phyloP scores from a whole-genome alignment of 2,888 invertebrate genomes.

The Doris montereyensis region DNA sequence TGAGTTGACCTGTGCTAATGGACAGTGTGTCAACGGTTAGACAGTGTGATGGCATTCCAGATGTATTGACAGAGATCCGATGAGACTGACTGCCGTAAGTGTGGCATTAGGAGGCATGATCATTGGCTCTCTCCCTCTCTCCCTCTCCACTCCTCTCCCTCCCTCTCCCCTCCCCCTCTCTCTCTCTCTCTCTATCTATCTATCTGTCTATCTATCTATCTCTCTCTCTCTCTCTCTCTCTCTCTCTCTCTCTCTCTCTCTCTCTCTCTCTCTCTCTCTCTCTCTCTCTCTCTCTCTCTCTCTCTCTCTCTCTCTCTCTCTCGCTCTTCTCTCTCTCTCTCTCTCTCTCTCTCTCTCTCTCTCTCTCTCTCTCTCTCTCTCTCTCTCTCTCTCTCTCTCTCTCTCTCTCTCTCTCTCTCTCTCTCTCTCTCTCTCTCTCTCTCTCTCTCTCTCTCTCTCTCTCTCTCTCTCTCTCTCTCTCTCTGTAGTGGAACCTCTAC shows the following conservation, averaged over 20 bases:
- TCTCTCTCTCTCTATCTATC: neutral
- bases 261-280: neutral
- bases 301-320: neutral
- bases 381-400: neutral
- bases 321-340: neutral
- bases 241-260: neutral
- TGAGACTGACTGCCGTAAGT: no score
- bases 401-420: neutral
- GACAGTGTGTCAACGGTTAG: no score
- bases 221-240: neutral
- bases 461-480: no score
- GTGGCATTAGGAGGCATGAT: no score
- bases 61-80: no score
- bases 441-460: no score
- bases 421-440: neutral
- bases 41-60: no score
- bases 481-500: no score
- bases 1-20: no score
- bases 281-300: neutral
- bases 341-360: neutral
- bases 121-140: neutral
- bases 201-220: neutral
- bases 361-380: neutral
- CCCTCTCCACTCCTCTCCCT: slow-evolving; percentile 7
- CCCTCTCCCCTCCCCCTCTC: slow-evolving; percentile 11